These are phyloP conservation scores for Eulacestoma nigropectus DNA, from an alignment of 2,113 vertebrate species.

Conservation along the genomic window DNA sequence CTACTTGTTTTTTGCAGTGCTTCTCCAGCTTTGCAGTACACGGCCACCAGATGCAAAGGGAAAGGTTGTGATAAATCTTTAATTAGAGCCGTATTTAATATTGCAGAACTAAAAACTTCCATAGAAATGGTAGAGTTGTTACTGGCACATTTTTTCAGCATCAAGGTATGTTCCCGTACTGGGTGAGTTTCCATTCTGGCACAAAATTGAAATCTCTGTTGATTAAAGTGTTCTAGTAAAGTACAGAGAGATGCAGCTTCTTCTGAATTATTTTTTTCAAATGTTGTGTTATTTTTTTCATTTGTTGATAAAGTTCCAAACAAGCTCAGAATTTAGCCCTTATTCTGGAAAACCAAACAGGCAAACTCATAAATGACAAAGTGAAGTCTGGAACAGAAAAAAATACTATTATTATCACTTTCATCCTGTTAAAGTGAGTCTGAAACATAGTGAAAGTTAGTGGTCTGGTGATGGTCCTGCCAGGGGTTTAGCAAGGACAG, in stretches of 20 bases:
- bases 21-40: background rate
- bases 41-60: background rate
- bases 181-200: background rate
- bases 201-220: background rate
- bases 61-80: conserved; percentile 41
- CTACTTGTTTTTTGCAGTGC: background rate
- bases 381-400: background rate
- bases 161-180: background rate
- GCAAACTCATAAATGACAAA: background rate
- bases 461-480: background rate
- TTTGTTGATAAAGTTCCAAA: background rate
- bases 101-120: background rate
- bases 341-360: background rate
- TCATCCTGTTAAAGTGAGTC: background rate
- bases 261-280: background rate
- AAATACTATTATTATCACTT: background rate
- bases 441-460: background rate
- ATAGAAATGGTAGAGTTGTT: background rate
- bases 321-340: background rate
- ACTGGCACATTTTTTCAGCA: background rate
- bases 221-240: background rate
- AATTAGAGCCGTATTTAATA: conserved; percentile 9
- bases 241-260: background rate
- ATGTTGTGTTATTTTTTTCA: fast-evolving
- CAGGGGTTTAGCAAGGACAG: background rate